Evolutionary conservation across 2,113 vertebrate genomes (phyloP), one percentile per base, ranked within the genome.

Genomic region (Lamprotornis superbus): DNA sequence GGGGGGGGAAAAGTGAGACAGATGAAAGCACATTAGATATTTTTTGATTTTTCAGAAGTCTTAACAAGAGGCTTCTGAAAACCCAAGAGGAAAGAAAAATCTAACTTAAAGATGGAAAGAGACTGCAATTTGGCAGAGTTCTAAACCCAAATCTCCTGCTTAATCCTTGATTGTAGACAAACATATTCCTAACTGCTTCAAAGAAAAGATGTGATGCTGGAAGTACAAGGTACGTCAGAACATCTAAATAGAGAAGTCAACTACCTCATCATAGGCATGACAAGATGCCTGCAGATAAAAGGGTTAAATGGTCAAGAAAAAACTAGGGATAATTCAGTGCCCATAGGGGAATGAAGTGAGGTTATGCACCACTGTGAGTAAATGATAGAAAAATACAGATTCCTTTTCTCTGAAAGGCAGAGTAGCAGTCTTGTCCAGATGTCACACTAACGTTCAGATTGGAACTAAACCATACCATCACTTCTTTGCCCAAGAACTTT

Each of bases 41-140:
- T 95, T 95, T 52, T 68, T 90, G 21, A 79, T 69, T 93, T 97
- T 81, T 93, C 39, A 75, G 47, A 93, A 91, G 55, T 87, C 78
- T 95, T 93, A 93, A 96, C 39, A 90, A 92, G 84, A 87, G 49
- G 47, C n/a, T 93, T 94, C 86, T 87, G 78, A 96, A 96, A 94
- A 80, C 50, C 27, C 46, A 95, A 93, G 47, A 89, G 42, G 35
- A 77, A 95, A 89, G 30, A 95, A 46, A 77, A 89, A 84, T 60
- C 47, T 64, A 76, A 57, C 73, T 74, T 93, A 70, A 89, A 91
- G 67, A 49, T 59, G 57, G 71, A 56, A 87, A 90, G 24, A 87
- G 11, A 93, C 91, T 12, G 24, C 24, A 63, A 63, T 80, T 87
- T 87, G 63, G 52, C 22, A 67, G 84, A 47, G 79, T 84, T 93